phyloP scores from a whole-genome alignment of 2,888 invertebrate species.

The Gastracanthus pulcherrimus region DNA sequence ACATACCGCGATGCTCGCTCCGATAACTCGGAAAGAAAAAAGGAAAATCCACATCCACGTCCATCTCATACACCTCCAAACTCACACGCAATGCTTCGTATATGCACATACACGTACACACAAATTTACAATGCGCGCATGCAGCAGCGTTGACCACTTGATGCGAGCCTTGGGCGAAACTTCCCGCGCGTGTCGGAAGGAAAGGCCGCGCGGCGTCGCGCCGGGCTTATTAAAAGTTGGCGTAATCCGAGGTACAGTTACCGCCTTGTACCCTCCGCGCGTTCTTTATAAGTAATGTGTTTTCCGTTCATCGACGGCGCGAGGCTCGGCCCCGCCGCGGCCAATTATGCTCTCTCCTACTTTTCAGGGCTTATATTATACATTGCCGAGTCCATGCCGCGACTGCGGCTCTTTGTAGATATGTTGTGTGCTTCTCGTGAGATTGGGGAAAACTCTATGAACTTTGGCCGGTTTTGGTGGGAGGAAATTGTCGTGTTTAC shows the following conservation, averaged over 20 bases:
- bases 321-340: neutral
- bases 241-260: slow-evolving; percentile 13
- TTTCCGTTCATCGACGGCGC: neutral
- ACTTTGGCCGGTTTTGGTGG: neutral
- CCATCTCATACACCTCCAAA: neutral
- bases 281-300: neutral
- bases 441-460: neutral
- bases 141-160: too few relatives aligned
- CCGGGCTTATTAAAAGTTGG: slow-evolving; percentile 21
- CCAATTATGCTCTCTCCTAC: neutral
- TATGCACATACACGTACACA: neutral
- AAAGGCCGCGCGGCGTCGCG: neutral
- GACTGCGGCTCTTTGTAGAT: neutral
- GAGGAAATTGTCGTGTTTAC: neutral
- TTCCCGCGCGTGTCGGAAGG: slow-evolving; percentile 6
- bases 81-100: neutral
- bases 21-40: neutral
- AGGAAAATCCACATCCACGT: neutral
- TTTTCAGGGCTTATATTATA: neutral
- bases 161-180: neutral
- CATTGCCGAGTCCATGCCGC: neutral
- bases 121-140: neutral
- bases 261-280: neutral
- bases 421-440: too few relatives aligned
- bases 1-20: slow-evolving; percentile 2